These are phyloP conservation scores for Fulica atra DNA, from an alignment of 2,113 vertebrate genomes.

Conservation along the genomic window DNA sequence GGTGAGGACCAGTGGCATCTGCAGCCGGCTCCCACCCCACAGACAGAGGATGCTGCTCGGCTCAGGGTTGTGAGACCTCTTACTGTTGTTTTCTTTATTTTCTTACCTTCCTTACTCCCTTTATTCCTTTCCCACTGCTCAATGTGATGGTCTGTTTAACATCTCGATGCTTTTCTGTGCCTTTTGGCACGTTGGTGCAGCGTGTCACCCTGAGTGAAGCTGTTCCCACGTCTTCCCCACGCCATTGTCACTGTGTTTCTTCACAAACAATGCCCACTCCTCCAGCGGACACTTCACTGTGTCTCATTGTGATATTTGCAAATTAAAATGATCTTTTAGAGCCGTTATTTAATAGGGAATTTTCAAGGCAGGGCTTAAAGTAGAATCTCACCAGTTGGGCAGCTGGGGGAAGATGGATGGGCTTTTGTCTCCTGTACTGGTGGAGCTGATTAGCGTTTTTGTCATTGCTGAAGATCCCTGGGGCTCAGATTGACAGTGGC, in stretches of 20 bases:
- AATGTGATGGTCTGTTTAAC: rapidly evolving
- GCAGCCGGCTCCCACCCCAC: neutral
- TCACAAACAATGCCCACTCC: neutral
- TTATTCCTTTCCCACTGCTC: rapidly evolving
- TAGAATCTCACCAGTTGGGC: neutral
- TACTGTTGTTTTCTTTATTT: neutral
- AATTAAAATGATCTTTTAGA: neutral
- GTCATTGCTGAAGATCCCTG: neutral
- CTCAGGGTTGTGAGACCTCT: neutral
- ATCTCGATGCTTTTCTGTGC: neutral
- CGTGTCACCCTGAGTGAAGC: rapidly evolving
- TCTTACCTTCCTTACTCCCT: neutral
- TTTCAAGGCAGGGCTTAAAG: neutral
- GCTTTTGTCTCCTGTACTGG: neutral
- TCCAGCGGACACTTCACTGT: neutral
- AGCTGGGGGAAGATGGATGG: neutral
- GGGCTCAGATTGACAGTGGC: neutral
- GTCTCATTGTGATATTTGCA: neutral
- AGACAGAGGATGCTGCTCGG: neutral
- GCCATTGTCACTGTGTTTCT: rapidly evolving
- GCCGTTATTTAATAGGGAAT: neutral
- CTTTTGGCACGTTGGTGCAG: neutral
- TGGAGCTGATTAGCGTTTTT: neutral
- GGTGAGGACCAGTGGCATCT: neutral
- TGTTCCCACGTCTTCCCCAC: rapidly evolving